These are phyloP conservation scores for Siniperca knerii DNA, from an alignment of 2,113 vertebrate genomes.

Conservation along the genomic window DNA sequence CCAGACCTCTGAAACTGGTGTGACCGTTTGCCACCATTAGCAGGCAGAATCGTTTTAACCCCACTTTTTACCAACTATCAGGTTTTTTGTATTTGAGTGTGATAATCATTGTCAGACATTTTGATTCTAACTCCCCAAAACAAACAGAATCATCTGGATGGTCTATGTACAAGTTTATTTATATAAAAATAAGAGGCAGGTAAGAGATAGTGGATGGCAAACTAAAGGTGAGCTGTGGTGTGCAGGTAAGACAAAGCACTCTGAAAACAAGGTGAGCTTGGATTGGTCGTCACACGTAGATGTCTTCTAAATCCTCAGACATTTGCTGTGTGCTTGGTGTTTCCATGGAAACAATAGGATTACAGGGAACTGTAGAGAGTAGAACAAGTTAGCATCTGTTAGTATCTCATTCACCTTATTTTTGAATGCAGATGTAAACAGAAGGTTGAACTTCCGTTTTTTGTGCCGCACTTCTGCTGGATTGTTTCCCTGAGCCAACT, in stretches of 20 bases:
- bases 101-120: too few species aligned
- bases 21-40: too few species aligned
- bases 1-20: too few species aligned
- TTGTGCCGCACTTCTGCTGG: too few species aligned
- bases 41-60: too few species aligned
- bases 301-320: neutral
- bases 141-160: neutral
- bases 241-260: neutral
- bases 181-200: neutral
- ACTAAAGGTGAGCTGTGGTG: neutral
- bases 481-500: too few species aligned
- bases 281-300: slow-evolving; percentile 48
- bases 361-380: slow-evolving; percentile 18
- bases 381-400: neutral
- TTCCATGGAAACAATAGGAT: slow-evolving; percentile 6
- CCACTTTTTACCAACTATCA: too few species aligned
- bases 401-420: neutral
- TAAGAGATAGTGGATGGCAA: neutral
- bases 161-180: neutral
- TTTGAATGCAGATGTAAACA: too few species aligned
- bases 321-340: neutral
- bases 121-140: too few species aligned
- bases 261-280: neutral
- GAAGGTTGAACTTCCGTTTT: too few species aligned
- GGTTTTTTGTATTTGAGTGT: too few species aligned